Percentiles rank a stretch among this genome's conserved stretches.
These are phyloP conservation scores for Poecile atricapillus DNA, from an alignment of 2,113 vertebrate genomes.

Conservation along the genomic window DNA sequence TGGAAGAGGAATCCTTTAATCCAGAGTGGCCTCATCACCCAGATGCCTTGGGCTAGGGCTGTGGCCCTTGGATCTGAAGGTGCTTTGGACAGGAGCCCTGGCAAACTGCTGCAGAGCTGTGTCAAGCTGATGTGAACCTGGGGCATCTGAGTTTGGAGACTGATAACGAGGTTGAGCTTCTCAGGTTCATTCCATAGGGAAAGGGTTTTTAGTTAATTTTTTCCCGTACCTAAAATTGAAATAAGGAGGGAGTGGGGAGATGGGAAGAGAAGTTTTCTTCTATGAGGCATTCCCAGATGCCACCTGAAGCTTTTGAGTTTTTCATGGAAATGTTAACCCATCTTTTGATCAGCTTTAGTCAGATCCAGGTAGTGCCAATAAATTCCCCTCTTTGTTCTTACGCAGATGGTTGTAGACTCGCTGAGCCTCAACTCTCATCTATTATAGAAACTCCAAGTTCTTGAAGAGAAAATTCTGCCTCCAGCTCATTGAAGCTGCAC, in stretches of 20 bases:
- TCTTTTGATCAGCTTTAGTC: not conserved
- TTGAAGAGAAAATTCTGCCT: constrained; percentile 22
- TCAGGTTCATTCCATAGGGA: not conserved
- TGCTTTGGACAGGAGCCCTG: not conserved
- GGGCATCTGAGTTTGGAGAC: not conserved
- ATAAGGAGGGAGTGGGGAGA: not conserved
- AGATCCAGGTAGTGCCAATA: not conserved
- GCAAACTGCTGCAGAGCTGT: not conserved
- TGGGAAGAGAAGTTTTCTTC: not conserved
- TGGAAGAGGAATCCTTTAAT: not conserved
- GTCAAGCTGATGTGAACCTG: not conserved
- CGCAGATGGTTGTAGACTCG: not conserved
- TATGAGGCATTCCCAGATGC: not conserved
- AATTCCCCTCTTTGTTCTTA: not conserved
- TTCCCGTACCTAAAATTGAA: not conserved
- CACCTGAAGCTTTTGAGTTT: not conserved
- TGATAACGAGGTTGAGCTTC: not conserved
- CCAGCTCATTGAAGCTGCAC: not conserved
- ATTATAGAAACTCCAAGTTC: not conserved
- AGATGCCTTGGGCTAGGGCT: not conserved
- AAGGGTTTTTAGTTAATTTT: not conserved
- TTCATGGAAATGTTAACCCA: not conserved
- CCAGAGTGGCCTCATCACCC: not conserved
- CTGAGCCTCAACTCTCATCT: not conserved
- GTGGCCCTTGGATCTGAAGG: not conserved